A percentile compares a stretch with the other conserved stretches of the same genome.
phyloP scores from a whole-genome alignment of 2,797 vertebrate genomes.

The Karalla daura region DNA sequence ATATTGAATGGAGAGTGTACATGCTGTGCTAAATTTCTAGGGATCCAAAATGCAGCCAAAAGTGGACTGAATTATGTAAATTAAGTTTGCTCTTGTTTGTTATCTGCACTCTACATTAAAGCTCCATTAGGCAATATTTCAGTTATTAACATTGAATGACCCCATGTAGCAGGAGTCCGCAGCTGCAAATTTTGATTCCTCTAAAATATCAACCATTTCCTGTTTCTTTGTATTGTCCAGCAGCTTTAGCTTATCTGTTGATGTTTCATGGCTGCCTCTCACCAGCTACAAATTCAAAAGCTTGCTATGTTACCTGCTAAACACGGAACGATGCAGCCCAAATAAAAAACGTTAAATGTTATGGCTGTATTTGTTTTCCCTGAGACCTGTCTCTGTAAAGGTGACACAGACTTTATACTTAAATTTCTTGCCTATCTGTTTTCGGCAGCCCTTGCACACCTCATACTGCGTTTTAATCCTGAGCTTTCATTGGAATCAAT shows the following conservation, averaged over 20 bases:
- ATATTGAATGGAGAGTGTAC: background rate
- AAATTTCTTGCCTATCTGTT: background rate
- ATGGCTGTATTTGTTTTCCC: too few relatives aligned
- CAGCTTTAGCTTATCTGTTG: background rate
- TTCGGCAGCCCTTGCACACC: background rate
- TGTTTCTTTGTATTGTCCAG: background rate
- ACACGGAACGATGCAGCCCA: background rate
- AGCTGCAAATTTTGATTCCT: background rate
- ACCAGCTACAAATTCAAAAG: background rate
- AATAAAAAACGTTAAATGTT: too few relatives aligned
- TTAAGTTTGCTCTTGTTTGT: slow-evolving; percentile 5
- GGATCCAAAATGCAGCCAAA: background rate
- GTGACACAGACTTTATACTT: background rate
- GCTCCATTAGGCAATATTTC: background rate
- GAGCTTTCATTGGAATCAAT: slow-evolving; percentile 53
- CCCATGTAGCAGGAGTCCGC: background rate
- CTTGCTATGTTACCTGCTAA: background rate
- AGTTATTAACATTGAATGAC: background rate
- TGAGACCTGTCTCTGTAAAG: background rate
- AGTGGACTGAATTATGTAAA: slow-evolving; percentile 1
- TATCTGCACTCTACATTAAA: slow-evolving; percentile 5
- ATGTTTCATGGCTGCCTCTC: background rate
- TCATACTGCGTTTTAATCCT: slow-evolving; percentile 35
- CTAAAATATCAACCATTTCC: background rate
- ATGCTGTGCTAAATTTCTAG: background rate